Evolutionary conservation across 1,140 invertebrate species (phyloP), one percentile per base, ranked within the genome.

Genomic region (Oryctes rhinoceros): DNA sequence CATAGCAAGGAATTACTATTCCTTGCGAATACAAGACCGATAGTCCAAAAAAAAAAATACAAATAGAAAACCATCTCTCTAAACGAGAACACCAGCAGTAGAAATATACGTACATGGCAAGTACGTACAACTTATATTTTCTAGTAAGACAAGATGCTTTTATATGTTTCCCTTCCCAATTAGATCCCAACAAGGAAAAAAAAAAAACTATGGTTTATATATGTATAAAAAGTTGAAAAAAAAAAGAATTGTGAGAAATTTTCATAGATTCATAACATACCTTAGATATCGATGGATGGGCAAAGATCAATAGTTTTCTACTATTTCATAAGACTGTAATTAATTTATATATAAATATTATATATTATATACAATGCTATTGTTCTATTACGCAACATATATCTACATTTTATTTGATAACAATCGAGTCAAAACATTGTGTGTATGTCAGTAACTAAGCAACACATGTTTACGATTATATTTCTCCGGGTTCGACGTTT

Each of bases 281-380:
- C 20, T 71, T 71, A 71, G 35, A 71, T 35, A 15, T 71, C 53
- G 53, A 53, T 67, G 62, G 24, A 71, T 35, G 39, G 39, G 35
- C 65, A 71, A 71, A 71, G 24, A 71, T 30, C 65, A 71, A 71
- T 71, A 71, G 65, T 71, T 71, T 71, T 71, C 65, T 71, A 71
- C 65, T 71, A 71, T 71, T 71, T 71, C 65, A 71, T 71, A 71
- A 71, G 65, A 71, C 65, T 71, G 65, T 71, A 71, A 71, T 71
- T 71, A 71, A 71, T 71, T 71, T 71, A 71, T 71, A 71, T 18
- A 67, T 67, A 62, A 2, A 67, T 67, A 67, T 30, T 30, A 30
- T 24, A 71, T 71, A 35, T 71, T 71, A 71, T 71, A 71, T 71
- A 30, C 24, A 30, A 30, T 30, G 24, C 2, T 30, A 30, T 30